Base-by-base conservation (phyloP, 2,797 vertebrate genomes). In the Knipowitschia caucasica region DNA sequence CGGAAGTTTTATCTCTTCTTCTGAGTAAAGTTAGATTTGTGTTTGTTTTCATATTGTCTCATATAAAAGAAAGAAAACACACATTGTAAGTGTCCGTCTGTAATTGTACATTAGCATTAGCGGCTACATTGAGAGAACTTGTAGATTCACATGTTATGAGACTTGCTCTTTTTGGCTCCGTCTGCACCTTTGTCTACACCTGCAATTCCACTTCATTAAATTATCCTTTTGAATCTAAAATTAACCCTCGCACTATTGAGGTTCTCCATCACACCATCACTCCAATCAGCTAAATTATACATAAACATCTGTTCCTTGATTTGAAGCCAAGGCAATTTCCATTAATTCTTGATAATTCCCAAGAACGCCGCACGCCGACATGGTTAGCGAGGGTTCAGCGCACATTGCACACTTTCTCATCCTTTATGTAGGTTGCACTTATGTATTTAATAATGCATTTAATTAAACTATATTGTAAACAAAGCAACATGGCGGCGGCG, bases 381-480 rank as follows among this genome's bases (percentile, higher is more conserved):
- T 8, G 5, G 29, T 49, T 34, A 7, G 12, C 7, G 14, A 18
- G 20, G 18, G 34, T 14, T 21, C 30, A 33, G 18, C 21, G 30
- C 2, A 29, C 18, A 49, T 29, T 20, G 25, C 25, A 12, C 44
- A 49, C 6, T 30, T 49, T 49, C 18, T 49, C 1, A 12, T 47
- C 11, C 31, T 21, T 31, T 24, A 49, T 49, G 46, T 49, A 23
- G 29, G 29, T 23, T 34, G 10, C 29, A 33, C 1, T 33, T 29
- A 33, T 17, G 11, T 49, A 33, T 49, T 44, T 49, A 34, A 49
- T 51, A 30, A 18, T 52, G 25, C 18, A 53, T 53, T 62, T 5
- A 31, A 47, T 42, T 56, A 43, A 52, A 36, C 5, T 11, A 27
- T 4, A 27, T 24, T 63, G 54, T 43, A 53, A 44, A 53, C 30